phyloP scores from a whole-genome alignment of 2,888 invertebrate species.

The Rhagonycha lutea region DNA sequence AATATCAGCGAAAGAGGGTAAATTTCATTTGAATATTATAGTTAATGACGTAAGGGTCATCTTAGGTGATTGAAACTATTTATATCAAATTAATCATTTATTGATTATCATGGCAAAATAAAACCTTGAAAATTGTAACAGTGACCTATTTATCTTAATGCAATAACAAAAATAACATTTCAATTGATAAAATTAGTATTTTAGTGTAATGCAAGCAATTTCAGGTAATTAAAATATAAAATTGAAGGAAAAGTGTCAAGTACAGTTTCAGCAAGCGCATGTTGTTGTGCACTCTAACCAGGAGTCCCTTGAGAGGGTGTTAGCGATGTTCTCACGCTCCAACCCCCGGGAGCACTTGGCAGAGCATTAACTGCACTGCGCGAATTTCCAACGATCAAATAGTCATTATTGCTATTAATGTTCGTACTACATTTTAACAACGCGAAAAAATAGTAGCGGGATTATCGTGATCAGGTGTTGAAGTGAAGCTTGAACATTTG shows the following conservation, averaged over 20 bases:
- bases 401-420: slow-evolving; percentile 41
- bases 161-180: slow-evolving; percentile 2
- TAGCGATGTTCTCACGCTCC: slow-evolving; percentile 45
- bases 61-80: not conserved
- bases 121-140: not conserved
- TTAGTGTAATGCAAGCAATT: not conserved
- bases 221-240: not conserved
- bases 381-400: slow-evolving; percentile 47
- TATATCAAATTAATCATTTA: not conserved
- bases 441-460: slow-evolving; percentile 2
- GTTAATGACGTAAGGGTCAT: not conserved
- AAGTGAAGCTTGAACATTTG: not conserved
- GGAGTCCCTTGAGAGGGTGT: slow-evolving; percentile 43
- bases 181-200: not conserved
- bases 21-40: no score
- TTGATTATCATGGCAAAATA: not conserved
- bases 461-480: not conserved
- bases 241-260: slow-evolving; percentile 3
- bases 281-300: slow-evolving; percentile 23
- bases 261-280: slow-evolving; percentile 4
- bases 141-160: slow-evolving; percentile 1
- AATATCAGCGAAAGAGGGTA: no score
- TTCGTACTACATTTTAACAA: slow-evolving; percentile 24
- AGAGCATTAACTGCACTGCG: slow-evolving; percentile 47
- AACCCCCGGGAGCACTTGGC: slow-evolving; percentile 49